Base-by-base conservation (phyloP, 2,888 invertebrate species). In the Eristalinus aeneus region DNA sequence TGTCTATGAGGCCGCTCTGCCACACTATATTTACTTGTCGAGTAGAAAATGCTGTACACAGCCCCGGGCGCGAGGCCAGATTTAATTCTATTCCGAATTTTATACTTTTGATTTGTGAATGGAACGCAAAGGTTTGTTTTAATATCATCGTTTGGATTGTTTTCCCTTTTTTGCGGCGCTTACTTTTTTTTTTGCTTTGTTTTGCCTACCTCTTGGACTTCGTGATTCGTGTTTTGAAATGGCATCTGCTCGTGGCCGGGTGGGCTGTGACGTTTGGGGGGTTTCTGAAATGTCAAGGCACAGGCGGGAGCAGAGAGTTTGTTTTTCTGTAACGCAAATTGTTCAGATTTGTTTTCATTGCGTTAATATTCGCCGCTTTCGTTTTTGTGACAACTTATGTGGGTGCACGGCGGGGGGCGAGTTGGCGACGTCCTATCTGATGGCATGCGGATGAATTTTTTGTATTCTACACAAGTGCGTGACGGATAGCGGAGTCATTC, bases 11-110 rank as follows among this genome's bases (percentile, higher is more conserved):
- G 31, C 32, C 36, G 11, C 58, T 16, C 68, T 53, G 64, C 61
- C 39, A 72, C 76, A 76, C 76, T 81, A 86, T 73, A 46, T 46
- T 74, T 77, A 77, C 85, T 72, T 80, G 27, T 60, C 60, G 67
- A 72, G 46, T 64, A 61, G 68, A 73, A 81, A 77, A 46, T 81
- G 76, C 65, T 53, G 81, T 58, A 80, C 39, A 39, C 61, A 36
- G 77, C 86, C 86, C 74, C 46, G 16, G 69, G 86, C 77, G 22
- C 77, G 22, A 10, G 16, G 54, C 23, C 82, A 81, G 86, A 86
- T 86, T 86, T 86, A 86, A 86, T 86, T 77, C 77, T 82, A 82
- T 77, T 86, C 76, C 65, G 86, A 73, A 85, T 78, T 86, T 77
- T 77, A 36, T 81, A 81, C 76, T 77, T 82, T 76, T 79, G 75